Percentiles rank a stretch among this genome's conserved stretches.
These are phyloP conservation scores for Albula glossodonta DNA, from an alignment of 2,113 vertebrate species.

Conservation along the genomic window DNA sequence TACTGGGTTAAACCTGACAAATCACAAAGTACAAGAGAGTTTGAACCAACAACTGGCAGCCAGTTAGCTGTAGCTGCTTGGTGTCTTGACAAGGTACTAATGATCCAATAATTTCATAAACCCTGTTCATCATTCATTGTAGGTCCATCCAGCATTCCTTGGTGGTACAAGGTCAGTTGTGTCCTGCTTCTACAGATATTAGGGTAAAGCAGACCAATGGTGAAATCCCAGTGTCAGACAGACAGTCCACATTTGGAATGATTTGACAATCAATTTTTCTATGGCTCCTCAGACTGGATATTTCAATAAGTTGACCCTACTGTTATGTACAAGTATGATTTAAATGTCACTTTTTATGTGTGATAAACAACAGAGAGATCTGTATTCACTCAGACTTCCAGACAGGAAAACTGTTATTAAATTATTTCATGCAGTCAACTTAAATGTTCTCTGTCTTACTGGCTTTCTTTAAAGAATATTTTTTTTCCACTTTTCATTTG, in stretches of 20 bases:
- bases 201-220: too few species aligned
- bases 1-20: too few species aligned
- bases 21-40: too few species aligned
- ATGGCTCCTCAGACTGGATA: not conserved
- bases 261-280: not conserved
- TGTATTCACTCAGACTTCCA: not conserved
- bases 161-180: too few species aligned
- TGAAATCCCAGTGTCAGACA: too few species aligned
- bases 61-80: too few species aligned
- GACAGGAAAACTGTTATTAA: not conserved
- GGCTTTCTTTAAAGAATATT: not conserved
- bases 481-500: not conserved
- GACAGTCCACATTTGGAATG: not conserved
- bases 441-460: not conserved
- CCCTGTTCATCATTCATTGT: too few species aligned
- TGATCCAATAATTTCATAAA: too few species aligned
- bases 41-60: too few species aligned
- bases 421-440: not conserved
- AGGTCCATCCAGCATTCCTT: too few species aligned
- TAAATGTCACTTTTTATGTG: not conserved
- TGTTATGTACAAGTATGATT: not conserved
- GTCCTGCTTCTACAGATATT: too few species aligned
- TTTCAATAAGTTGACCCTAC: not conserved
- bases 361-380: not conserved
- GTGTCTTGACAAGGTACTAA: too few species aligned